These are phyloP conservation scores for Phymanthus crucifer DNA, from an alignment of 92 coral and sea anemone species.

Conservation along the genomic window DNA sequence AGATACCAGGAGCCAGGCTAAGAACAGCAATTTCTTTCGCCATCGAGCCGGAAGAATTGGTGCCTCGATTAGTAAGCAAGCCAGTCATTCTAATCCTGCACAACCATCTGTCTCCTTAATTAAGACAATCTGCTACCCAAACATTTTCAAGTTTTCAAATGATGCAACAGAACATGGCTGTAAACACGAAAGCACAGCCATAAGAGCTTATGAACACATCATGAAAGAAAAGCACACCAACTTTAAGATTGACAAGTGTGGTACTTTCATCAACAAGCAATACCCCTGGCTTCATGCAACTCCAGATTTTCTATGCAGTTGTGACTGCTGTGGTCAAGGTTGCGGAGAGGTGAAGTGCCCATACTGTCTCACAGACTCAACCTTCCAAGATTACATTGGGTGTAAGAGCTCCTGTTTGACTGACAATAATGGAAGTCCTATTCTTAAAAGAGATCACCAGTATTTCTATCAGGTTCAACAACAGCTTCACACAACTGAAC, in stretches of 20 bases:
- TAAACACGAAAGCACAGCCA: constrained; percentile 35
- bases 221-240: constrained; percentile 42
- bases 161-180: constrained; percentile 47
- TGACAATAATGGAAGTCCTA: constrained; percentile 13
- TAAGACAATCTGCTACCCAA: constrained; percentile 52
- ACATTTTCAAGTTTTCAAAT: constrained; percentile 33
- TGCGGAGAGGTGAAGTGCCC: constrained; percentile 74
- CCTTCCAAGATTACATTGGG: constrained; percentile 31
- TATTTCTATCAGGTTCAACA: constrained; percentile 10
- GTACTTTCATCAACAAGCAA: constrained; percentile 41
- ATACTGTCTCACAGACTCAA: neutral
- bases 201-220: constrained; percentile 22
- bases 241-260: constrained; percentile 42
- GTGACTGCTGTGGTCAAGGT: constrained; percentile 70
- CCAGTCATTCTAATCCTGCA: constrained; percentile 41
- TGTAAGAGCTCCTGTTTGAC: constrained; percentile 42
- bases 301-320: constrained; percentile 56
- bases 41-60: constrained; percentile 67
- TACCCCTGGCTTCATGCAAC: constrained; percentile 61
- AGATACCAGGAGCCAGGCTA: constrained; percentile 48
- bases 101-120: constrained; percentile 53
- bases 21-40: constrained; percentile 38
- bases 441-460: constrained; percentile 35
- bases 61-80: constrained; percentile 56
- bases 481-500: neutral